Evolutionary conservation across 2,888 invertebrate genomes (phyloP), one percentile per base, ranked within the genome.

Genomic region (Oligia latruncula): DNA sequence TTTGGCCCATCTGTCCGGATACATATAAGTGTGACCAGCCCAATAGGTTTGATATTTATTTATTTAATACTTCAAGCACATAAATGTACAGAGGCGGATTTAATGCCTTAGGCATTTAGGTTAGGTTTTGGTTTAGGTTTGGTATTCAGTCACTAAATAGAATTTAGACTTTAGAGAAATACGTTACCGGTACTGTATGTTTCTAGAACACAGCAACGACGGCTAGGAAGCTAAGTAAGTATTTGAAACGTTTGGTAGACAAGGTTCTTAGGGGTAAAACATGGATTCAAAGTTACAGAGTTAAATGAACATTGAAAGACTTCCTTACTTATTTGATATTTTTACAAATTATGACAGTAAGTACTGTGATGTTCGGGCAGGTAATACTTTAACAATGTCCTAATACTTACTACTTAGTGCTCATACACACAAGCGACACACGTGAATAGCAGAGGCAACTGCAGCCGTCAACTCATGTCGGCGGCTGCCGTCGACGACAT

Each of bases 321-420:
- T 67, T 66, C 35, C n/a, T 58, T 78, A 20, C 58, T 58, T 35
- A 23, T 40, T 46, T 78, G 17, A 78, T 40, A 20, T 58, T 55
- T 52, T 29, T 43, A 43, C 9, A 58, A 78, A n/a, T 66, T 35
- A 17, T 15, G 13, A 11, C 11, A 23, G 20, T 46, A 23, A 11
- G 35, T 29, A 17, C 29, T 20, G 20, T 9, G n/a, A 13, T 35
- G 29, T 13, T 35, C 15, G 6, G 29, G 5, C 29, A 55, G 43
- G 8, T 70, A 66, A 17, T 49, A 55, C 29, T 70, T 23, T 20
- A 35, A 49, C 23, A 23, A 20, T 9, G 46, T 49, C 13, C 4
- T 49, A 49, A 13, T 49, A 49, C 46, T 46, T 46, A 46, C 13
- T 49, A 49, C 13, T 49, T 49, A 49, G 4, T 13, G 49, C 49